Percentiles rank a stretch among this genome's conserved stretches.
phyloP scores from a whole-genome alignment of 2,888 invertebrate species.

The Thymelicus lineola region DNA sequence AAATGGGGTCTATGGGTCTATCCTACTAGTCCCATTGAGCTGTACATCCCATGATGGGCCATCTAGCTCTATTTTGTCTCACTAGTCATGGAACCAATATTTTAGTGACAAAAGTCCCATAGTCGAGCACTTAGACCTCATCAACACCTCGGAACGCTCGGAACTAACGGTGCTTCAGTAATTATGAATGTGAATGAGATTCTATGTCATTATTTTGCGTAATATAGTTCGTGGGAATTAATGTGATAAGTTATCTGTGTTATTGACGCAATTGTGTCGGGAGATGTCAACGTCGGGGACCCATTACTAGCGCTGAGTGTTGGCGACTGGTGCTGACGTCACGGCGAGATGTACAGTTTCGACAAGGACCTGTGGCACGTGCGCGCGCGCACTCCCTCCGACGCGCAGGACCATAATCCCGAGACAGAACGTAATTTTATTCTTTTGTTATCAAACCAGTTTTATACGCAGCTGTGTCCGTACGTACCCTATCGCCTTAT shows the following conservation, averaged over 20 bases:
- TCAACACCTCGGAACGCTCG: too few relatives aligned
- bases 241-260: background rate
- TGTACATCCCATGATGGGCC: too few relatives aligned
- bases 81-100: too few relatives aligned
- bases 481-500: too few relatives aligned
- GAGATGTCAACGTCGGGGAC: background rate
- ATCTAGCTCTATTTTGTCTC: too few relatives aligned
- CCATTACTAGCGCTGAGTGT: background rate
- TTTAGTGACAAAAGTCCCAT: too few relatives aligned
- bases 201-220: background rate
- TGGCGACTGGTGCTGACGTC: background rate
- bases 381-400: conserved; percentile 59
- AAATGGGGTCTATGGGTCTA: too few relatives aligned
- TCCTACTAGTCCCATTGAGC: too few relatives aligned
- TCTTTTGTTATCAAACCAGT: conserved; percentile 19
- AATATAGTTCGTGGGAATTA: background rate
- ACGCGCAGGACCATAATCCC: conserved; percentile 52
- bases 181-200: background rate
- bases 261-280: background rate
- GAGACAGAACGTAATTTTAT: conserved; percentile 52
- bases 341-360: conserved; percentile 72
- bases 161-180: too few relatives aligned
- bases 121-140: too few relatives aligned
- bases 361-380: conserved; percentile 81
- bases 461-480: background rate